A percentile compares a stretch with the other conserved stretches of the same genome.
These are phyloP conservation scores for Cephus cinctus DNA, from an alignment of 1,140 invertebrate genomes.

Conservation along the genomic window DNA sequence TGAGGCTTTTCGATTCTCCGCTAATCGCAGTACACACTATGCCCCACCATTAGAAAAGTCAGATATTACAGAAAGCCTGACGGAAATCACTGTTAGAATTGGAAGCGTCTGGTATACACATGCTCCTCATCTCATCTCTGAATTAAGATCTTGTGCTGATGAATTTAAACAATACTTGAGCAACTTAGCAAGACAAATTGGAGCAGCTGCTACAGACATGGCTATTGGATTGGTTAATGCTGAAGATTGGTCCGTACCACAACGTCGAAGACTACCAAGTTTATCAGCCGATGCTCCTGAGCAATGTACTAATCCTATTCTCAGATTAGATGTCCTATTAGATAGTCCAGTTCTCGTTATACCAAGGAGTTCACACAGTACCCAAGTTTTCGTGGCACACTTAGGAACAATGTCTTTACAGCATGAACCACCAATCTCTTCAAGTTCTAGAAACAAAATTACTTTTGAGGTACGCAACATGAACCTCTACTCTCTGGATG, in stretches of 20 bases:
- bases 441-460: slow-evolving; percentile 49
- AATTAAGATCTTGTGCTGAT: slow-evolving; percentile 74
- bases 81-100: slow-evolving; percentile 66
- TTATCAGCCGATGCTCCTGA: slow-evolving; percentile 36
- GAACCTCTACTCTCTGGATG: slow-evolving; percentile 81
- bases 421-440: slow-evolving; percentile 45
- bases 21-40: slow-evolving; percentile 39
- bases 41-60: not conserved
- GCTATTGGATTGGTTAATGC: slow-evolving; percentile 86
- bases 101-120: slow-evolving; percentile 94
- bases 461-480: slow-evolving; percentile 78
- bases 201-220: slow-evolving; percentile 89
- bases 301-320: slow-evolving; percentile 21
- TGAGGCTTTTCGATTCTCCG: slow-evolving; percentile 47
- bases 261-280: slow-evolving; percentile 44
- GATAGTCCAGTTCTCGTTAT: slow-evolving; percentile 89
- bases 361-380: slow-evolving; percentile 73
- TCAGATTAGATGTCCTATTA: slow-evolving; percentile 72
- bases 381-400: slow-evolving; percentile 88
- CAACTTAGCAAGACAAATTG: slow-evolving; percentile 79
- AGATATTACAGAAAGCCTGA: slow-evolving; percentile 36
- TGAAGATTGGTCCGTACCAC: slow-evolving; percentile 48
- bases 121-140: slow-evolving; percentile 81
- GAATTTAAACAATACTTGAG: slow-evolving; percentile 71
- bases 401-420: slow-evolving; percentile 82